Base-by-base conservation (phyloP, 2,888 invertebrate genomes). In the Idaea aversata region DNA sequence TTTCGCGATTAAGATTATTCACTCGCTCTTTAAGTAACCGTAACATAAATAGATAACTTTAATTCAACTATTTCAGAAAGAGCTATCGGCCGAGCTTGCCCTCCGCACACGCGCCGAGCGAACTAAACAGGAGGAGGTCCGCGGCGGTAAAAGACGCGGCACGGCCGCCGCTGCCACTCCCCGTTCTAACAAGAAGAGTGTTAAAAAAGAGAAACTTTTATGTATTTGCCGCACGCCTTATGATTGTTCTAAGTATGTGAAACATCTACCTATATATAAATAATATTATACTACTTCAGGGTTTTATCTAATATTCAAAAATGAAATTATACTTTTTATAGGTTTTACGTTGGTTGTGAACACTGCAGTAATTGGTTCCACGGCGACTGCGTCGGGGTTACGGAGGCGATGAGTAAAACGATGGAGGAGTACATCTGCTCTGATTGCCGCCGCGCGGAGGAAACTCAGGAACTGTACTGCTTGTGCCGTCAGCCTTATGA, bases 281-380 rank as follows among this genome's bases (percentile, higher is more conserved):
- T 7, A 13, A 15, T 58, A n/a, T 58, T 5, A 15, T 15, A 58
- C 3, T 58, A 15, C 36, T 4, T 1, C 36, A 36, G 5, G 36
- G 5, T 36, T 58, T 58, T 1, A 15, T 58, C 15, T 13, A 1
- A 58, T 5, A 13, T 16, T 58, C 4, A 6, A 15, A n/a, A 47
- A 59, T 7, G 4, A 35, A 3, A 5, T 58, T n/a, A 15, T 35
- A 4, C 57, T 65, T 62, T 36, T 80, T 78, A 66, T 80, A 97
- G 97, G 86, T 99, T 99, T 88, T 99, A 99, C 89, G 98, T 99
- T 73, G 98, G 98, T 68, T 99, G 99, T 91, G 99, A 99, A 91
- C 94, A 98, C 80, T 99, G 99, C 88, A 97, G 97, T 81, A 98
- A 99, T 88, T 99, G 99, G 99, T 99, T 98, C 94, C 99, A 99